A percentile compares a stretch with the other conserved stretches of the same genome.
Conservation (phyloP, 2,113 vertebrate species). For the Laticauda colubrina region DNA sequence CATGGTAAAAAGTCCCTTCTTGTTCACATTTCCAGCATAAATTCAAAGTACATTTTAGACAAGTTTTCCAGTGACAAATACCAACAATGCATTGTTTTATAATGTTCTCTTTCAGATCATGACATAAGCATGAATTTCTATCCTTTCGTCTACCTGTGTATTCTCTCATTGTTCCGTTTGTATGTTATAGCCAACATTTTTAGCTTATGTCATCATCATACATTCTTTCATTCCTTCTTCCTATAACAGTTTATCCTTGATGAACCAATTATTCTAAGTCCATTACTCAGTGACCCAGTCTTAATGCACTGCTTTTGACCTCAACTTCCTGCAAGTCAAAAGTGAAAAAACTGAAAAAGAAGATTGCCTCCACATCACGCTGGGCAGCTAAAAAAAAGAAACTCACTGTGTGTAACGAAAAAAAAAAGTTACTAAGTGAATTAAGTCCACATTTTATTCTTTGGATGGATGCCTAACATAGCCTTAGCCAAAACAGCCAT, state of each 20-base stretch:
- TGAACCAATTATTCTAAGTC: not conserved
- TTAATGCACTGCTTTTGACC: not conserved
- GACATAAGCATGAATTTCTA: not conserved
- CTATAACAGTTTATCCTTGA: not conserved
- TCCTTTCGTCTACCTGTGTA: not conserved
- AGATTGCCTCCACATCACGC: not conserved
- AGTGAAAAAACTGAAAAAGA: not conserved
- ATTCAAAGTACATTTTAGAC: not conserved
- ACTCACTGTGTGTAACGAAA: not conserved
- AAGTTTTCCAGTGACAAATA: not conserved
- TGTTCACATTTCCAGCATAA: not conserved
- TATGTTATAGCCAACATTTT: not conserved
- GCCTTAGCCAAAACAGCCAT: not conserved
- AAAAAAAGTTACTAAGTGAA: not conserved
- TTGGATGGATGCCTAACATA: not conserved
- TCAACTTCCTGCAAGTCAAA: not conserved
- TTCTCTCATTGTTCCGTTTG: not conserved
- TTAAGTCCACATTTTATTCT: not conserved
- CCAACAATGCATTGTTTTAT: not conserved
- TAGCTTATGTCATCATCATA: not conserved
- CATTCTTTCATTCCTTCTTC: not conserved
- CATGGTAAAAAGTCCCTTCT: not conserved
- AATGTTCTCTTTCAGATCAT: not conserved
- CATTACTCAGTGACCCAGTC: not conserved
- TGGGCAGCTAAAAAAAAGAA: not conserved